Evolutionary conservation across 2,888 invertebrate genomes (phyloP), one percentile per base, ranked within the genome.

Genomic region (Cataglyphis altisquamis): DNA sequence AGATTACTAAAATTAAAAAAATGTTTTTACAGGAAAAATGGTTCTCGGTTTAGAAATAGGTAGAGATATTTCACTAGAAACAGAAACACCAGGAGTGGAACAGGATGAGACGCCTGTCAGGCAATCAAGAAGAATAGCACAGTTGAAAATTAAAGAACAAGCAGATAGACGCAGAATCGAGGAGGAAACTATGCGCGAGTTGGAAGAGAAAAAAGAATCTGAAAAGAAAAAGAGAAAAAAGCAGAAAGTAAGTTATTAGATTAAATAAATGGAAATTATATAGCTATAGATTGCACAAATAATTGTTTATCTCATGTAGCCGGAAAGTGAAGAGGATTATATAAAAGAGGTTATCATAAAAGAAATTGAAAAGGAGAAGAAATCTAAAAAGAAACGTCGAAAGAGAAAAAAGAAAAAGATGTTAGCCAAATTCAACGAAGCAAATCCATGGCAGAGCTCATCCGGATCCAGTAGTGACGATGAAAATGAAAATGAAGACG

Each of bases 141-240:
- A 98, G 94, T 96, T 98, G 92, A 98, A 98, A 94, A 98, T 98
- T 83, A 97, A 97, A 88, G 98, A 98, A 92, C 98, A 98, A 93
- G 97, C 97, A 0, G 97, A 98, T 85, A 95, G 97, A 0, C 95
- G 97, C 15, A 96, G 97, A 86, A 94, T 97, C 73, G 98, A 98
- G 91, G 98, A 98, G 91, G 96, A 97, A n/a, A 96, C 97, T 0
- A 92, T 97, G 64, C 95, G 96, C 3, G 96, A 97, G 73, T 95
- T 97, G 87, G 97, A 97, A 90, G 96, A 96, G 90, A 96, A 96
- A 66, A 95, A 94, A 87, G 91, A 86, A 12, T 88, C 90, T 5
- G 62, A 82, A 2, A 93, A 94, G 4, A 95, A 95, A 87, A 93
- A 92, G 89, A 94, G 88, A 75, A 95, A 92, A 93, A 94, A 93